These are phyloP conservation scores for Stenchaetothrips biformis DNA, from an alignment of 2,888 invertebrate species.

Conservation along the genomic window DNA sequence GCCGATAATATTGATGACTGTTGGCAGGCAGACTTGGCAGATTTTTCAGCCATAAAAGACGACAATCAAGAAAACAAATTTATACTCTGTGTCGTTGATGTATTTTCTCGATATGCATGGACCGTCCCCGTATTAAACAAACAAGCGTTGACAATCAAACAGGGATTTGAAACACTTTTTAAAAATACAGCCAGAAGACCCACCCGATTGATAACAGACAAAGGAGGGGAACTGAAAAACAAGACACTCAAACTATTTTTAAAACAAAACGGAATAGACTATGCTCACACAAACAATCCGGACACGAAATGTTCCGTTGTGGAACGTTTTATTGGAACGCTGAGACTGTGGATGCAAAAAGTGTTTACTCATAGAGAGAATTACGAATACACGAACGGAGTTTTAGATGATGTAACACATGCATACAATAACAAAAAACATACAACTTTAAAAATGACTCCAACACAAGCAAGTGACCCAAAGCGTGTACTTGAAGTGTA, in stretches of 20 bases:
- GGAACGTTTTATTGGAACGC: conserved; percentile 41
- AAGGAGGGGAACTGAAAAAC: not conserved
- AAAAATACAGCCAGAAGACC: not conserved
- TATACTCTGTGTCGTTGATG: not conserved
- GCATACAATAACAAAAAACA: conserved; percentile 39
- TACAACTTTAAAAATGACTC: conserved; percentile 36
- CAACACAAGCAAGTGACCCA: conserved; percentile 33
- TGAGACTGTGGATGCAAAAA: conserved; percentile 40
- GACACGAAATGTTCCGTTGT: conserved; percentile 41
- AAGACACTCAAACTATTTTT: conserved; percentile 27
- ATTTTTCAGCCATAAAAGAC: not conserved
- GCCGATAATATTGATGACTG: not conserved
- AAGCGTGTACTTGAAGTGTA: conserved; percentile 27
- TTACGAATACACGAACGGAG: conserved; percentile 38
- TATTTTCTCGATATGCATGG: not conserved
- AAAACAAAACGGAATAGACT: conserved; percentile 35
- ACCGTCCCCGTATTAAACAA: not conserved
- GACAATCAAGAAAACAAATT: not conserved
- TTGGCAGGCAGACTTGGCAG: not conserved
- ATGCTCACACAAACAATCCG: conserved; percentile 38
- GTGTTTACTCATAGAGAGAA: conserved; percentile 39
- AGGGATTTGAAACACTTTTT: conserved; percentile 19
- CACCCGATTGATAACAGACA: not conserved
- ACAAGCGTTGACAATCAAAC: not conserved
- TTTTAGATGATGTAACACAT: conserved; percentile 37